Conservation (phyloP, 2,888 invertebrate genomes). For the Leptopilina syphax region DNA sequence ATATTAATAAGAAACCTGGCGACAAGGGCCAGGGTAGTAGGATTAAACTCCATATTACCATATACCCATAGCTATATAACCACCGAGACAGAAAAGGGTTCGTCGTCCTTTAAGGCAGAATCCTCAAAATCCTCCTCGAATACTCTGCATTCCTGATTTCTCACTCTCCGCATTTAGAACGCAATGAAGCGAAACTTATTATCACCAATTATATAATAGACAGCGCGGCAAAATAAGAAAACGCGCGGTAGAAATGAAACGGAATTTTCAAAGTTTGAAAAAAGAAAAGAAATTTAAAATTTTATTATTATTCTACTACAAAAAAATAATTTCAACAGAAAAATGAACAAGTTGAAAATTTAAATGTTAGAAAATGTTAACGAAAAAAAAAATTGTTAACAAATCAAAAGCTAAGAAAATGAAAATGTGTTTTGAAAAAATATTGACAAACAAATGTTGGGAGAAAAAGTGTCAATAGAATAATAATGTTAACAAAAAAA, state of each 20-base stretch:
- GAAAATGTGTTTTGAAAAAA: too few species aligned
- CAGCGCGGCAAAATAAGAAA: not conserved
- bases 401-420: too few species aligned
- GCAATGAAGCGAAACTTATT: conserved; percentile 76
- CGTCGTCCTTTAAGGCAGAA: conserved; percentile 59
- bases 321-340: too few species aligned
- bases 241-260: not conserved
- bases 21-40: conserved; percentile 76
- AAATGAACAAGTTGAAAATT: too few species aligned
- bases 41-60: conserved; percentile 64
- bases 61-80: not conserved
- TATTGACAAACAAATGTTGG: too few species aligned
- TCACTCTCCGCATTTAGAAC: conserved; percentile 76
- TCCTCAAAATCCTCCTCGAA: conserved; percentile 67
- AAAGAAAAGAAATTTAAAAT: too few species aligned
- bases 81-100: conserved; percentile 30
- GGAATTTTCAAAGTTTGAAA: too few species aligned
- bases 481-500: too few species aligned
- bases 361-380: too few species aligned
- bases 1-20: conserved; percentile 76
- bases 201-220: not conserved
- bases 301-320: too few species aligned
- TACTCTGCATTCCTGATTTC: conserved; percentile 71
- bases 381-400: too few species aligned
- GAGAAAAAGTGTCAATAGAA: too few species aligned